Conservation (phyloP, 2,888 invertebrate species). For the Xanthia icteritia region DNA sequence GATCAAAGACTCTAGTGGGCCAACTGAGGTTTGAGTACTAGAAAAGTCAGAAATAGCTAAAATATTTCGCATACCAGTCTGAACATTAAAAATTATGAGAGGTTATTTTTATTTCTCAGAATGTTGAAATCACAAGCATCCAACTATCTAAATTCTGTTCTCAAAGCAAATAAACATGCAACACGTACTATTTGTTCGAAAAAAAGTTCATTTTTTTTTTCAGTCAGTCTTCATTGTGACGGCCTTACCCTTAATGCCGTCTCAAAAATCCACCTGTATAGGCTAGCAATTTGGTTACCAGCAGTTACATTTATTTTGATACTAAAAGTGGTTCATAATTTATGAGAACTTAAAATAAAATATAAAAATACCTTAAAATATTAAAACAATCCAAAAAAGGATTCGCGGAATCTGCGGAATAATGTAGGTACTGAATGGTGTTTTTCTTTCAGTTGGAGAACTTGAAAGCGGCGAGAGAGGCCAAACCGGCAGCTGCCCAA, state of each 20-base stretch:
- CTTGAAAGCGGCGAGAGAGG: not conserved
- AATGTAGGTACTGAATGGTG: not conserved
- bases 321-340: not conserved
- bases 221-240: too few species aligned
- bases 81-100: too few species aligned
- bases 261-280: too few species aligned
- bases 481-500: conserved; percentile 19
- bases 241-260: too few species aligned
- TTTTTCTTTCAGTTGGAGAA: not conserved
- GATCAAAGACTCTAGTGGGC: too few species aligned
- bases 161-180: not conserved
- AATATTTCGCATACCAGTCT: too few species aligned
- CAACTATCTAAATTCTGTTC: not conserved
- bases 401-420: not conserved
- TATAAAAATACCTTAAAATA: not conserved
- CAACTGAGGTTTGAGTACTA: too few species aligned
- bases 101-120: not conserved
- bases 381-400: not conserved
- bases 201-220: too few species aligned
- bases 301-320: not conserved
- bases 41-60: too few species aligned
- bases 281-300: too few species aligned
- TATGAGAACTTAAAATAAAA: too few species aligned
- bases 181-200: too few species aligned
- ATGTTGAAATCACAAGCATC: not conserved